Base-by-base conservation (phyloP, 2,888 invertebrate genomes). In the Ichneumon xanthorius region DNA sequence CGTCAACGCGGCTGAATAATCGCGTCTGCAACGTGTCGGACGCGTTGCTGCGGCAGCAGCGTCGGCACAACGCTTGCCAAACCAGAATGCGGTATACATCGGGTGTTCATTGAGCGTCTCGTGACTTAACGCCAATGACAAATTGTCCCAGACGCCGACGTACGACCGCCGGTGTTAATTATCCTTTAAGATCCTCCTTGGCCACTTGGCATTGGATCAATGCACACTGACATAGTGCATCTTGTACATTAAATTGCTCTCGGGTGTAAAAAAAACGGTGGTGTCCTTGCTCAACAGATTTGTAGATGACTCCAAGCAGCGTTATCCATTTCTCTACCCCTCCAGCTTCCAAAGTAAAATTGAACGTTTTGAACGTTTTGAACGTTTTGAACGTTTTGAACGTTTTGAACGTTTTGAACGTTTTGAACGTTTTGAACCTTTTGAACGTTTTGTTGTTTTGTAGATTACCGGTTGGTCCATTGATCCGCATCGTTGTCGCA, bases 1-100 rank as follows among this genome's bases (percentile, higher is more conserved):
- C 80, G 80, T 80, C 80, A 73, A 80, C 80, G 80, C 73, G 73
- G 67, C 73, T 80, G 80, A 80, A 73, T 67, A 80, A 80, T 80
- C 80, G 80, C 73, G 80, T 80, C 80, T 80, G 73, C 80, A 67
- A 65, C 73, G 80, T 67, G 80, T 80, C 80, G 72, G 37, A 65
- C 65, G 72, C 63, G 72, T 73, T 72, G 73, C 80, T 73, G 26
- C 55, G 45, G 67, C 33, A 71, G n/a, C 63, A 61, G 30, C 71
- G 58, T 50, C 71, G 63, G 63, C 67, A 26, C 2, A 73, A 53
- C 67, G 63, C 72, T 80, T 61, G 73, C 80, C 80, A 67, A 80
- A 65, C 55, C 16, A 63, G 61, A 33, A 30, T 16, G 61, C 26
- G 61, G 33, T 14, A 63, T 45, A 45, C 45, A 45, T 45, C 30